Conservation (phyloP, 2,797 vertebrate species). For the Eurystomus glaucurus region DNA sequence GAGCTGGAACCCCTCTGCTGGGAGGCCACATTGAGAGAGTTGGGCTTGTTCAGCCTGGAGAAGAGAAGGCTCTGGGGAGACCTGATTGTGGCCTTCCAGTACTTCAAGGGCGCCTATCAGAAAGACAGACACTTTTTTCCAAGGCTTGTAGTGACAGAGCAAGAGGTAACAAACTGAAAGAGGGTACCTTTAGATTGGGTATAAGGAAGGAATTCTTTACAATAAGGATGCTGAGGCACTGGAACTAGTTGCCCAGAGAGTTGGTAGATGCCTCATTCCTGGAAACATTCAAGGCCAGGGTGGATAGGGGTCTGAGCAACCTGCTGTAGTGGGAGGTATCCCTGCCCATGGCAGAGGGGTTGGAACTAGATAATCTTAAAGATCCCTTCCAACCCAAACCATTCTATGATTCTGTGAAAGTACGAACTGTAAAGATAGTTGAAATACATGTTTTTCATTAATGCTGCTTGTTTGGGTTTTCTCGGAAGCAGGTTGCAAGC, state of each 20-base stretch:
- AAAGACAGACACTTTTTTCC: neutral
- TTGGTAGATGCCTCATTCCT: neutral
- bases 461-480: neutral
- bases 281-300: neutral
- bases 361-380: neutral
- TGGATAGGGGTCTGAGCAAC: neutral
- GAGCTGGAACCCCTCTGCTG: neutral
- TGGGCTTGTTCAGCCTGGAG: neutral
- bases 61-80: neutral
- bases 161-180: neutral
- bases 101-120: neutral
- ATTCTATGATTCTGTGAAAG: neutral
- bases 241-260: neutral
- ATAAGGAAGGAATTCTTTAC: neutral
- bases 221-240: rapidly evolving
- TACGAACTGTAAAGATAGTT: neutral
- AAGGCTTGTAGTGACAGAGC: neutral
- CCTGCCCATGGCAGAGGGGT: neutral
- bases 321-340: neutral
- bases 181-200: neutral
- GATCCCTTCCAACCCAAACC: neutral
- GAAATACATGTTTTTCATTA: neutral
- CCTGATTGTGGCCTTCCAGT: neutral
- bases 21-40: neutral
- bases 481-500: slow-evolving; percentile 2